phyloP scores from a whole-genome alignment of 2,888 invertebrate species.

The Chymomyza amoena region DNA sequence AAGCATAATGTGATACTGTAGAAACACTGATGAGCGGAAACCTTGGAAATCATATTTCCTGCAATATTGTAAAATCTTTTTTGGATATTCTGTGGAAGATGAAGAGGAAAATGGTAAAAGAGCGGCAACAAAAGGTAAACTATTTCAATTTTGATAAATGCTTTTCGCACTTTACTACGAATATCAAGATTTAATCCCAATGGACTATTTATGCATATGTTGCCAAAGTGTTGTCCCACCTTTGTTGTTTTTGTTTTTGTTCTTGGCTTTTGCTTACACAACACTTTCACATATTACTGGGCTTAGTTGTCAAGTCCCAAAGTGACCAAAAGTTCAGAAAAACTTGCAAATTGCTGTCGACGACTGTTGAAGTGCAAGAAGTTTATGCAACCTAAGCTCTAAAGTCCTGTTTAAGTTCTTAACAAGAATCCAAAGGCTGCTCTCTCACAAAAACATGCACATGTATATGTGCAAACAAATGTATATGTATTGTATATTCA shows the following conservation, averaged over 20 bases:
- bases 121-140: neutral
- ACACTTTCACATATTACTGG: neutral
- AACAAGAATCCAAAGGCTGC: neutral
- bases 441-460: neutral
- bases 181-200: neutral
- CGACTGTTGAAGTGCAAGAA: neutral
- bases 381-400: neutral
- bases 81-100: conserved; percentile 63
- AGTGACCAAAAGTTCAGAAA: neutral
- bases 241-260: neutral
- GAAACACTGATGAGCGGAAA: conserved; percentile 62
- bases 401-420: neutral
- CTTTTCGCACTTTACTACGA: neutral
- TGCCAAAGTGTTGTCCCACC: neutral
- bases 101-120: neutral
- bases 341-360: neutral
- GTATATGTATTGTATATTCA: too few species aligned
- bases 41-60: conserved; percentile 71
- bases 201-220: neutral
- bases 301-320: neutral
- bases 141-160: conserved; percentile 4
- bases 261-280: neutral
- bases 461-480: neutral
- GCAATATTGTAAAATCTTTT: conserved; percentile 70
- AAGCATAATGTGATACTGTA: conserved; percentile 68